These are phyloP conservation scores for Cirrhinus mrigala DNA, from an alignment of 2,797 vertebrate genomes.

Conservation along the genomic window DNA sequence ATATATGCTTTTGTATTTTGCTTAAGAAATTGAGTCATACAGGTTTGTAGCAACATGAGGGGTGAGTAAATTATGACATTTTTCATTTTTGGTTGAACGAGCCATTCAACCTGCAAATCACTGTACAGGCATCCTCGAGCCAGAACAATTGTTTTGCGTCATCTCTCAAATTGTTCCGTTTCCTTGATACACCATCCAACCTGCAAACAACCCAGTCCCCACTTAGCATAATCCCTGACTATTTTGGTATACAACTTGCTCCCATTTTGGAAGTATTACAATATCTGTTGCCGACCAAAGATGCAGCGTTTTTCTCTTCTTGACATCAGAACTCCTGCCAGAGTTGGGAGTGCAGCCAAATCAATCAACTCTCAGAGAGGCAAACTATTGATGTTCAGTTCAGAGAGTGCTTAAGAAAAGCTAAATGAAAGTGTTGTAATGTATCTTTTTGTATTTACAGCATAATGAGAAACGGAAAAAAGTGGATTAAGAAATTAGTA, in stretches of 20 bases:
- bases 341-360: constrained; percentile 48
- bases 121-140: constrained; percentile 2
- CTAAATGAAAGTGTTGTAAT: constrained; percentile 52
- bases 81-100: not conserved
- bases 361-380: constrained; percentile 51
- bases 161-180: constrained; percentile 20
- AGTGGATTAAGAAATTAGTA: not conserved
- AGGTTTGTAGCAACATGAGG: not conserved
- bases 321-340: constrained; percentile 32
- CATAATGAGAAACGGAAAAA: not conserved
- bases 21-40: not conserved
- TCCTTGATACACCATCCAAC: not conserved
- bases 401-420: constrained; percentile 35
- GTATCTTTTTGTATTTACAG: constrained; percentile 43
- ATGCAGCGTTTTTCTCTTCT: constrained; percentile 25
- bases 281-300: constrained; percentile 26
- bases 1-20: not conserved
- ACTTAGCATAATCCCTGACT: not conserved
- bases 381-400: constrained; percentile 45
- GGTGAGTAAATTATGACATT: not conserved
- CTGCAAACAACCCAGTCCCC: not conserved
- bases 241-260: not conserved
- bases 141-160: not conserved
- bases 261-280: constrained; percentile 1
- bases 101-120: not conserved